Evolutionary conservation across 2,888 invertebrate genomes (phyloP).

Genomic region (Abrostola tripartita): DNA sequence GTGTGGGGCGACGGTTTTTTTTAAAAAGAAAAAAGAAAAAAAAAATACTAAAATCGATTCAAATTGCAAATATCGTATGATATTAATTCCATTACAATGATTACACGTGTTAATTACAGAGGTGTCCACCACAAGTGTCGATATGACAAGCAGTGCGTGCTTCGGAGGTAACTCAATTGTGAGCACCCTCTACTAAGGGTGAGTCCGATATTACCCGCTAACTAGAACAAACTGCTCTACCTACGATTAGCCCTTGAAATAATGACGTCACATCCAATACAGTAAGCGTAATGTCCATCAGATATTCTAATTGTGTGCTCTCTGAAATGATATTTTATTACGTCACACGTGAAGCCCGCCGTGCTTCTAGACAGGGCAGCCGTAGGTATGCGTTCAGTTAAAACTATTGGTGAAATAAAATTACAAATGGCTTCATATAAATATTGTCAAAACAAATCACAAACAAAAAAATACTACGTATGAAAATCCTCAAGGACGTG

Average conservation of each 20-base stretch:
- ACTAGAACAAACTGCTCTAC: conserved; percentile 6
- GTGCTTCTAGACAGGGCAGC: too few species aligned
- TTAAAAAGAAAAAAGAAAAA: too few species aligned
- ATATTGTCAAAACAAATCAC: too few species aligned
- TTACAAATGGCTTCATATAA: too few species aligned
- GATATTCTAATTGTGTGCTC: conserved; percentile 11
- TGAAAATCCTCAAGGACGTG: too few species aligned
- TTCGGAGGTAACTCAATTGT: conserved; percentile 23
- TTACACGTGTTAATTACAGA: conserved; percentile 15
- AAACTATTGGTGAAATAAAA: too few species aligned
- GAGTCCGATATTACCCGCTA: not conserved
- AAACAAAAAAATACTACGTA: too few species aligned
- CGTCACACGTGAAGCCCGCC: too few species aligned
- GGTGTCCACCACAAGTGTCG: conserved; percentile 5
- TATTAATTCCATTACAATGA: conserved; percentile 7
- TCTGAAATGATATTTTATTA: conserved; percentile 9
- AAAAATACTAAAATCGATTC: conserved; percentile 18
- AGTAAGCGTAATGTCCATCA: conserved; percentile 4
- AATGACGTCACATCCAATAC: conserved; percentile 10
- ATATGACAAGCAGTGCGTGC: conserved; percentile 12
- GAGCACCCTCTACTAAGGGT: not conserved
- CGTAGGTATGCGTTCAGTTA: not conserved
- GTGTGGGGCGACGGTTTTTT: too few species aligned
- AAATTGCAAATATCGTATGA: conserved; percentile 5
- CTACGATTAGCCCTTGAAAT: conserved; percentile 21